Evolutionary conservation across 1,140 invertebrate species (phyloP), one percentile per base, ranked within the genome.

Genomic region (Bombus terrestris): DNA sequence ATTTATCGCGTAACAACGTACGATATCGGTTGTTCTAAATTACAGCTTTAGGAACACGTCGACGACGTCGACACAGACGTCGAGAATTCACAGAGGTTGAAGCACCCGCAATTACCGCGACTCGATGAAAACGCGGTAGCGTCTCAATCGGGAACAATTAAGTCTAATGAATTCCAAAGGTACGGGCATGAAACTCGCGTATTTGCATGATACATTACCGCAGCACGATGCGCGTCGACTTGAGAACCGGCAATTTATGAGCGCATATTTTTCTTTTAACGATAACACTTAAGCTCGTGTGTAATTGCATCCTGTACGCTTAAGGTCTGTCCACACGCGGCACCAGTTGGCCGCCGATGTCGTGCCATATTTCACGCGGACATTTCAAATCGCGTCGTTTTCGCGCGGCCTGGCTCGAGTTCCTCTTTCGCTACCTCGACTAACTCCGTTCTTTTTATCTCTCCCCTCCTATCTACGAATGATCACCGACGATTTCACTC

Each of bases 221-320:
- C 57, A 35, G 47, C 43, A 22, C 39, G 86, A 37, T 39, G 86
- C 41, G 35, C 68, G n/a, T 47, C 85, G 75, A 88, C 87, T 62
- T 78, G 92, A 94, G 92, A 93, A 92, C 91, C 91, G 79, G 86
- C 89, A 89, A 94, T 92, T 93, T 93, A 92, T 81, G 90, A 86
- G 83, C 81, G 85, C 76, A 81, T 71, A 86, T 93, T 93, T 93
- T 92, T 91, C 90, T 92, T 90, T 92, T 92, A 91, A 93, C 90
- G 92, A 94, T 94, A 94, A 93, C 93, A 89, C 86, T 93, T 93
- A 93, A 92, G 90, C 69, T 85, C 80, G 88, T 91, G 90, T 92
- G 91, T 94, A 94, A 94, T 94, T 94, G 93, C 94, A 94, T 94
- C 94, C 93, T 94, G 92, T 91, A 87, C 89, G 92, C 90, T 91